phyloP scores from a whole-genome alignment of 2,888 invertebrate species.

The Melikaiella ostensackeni region DNA sequence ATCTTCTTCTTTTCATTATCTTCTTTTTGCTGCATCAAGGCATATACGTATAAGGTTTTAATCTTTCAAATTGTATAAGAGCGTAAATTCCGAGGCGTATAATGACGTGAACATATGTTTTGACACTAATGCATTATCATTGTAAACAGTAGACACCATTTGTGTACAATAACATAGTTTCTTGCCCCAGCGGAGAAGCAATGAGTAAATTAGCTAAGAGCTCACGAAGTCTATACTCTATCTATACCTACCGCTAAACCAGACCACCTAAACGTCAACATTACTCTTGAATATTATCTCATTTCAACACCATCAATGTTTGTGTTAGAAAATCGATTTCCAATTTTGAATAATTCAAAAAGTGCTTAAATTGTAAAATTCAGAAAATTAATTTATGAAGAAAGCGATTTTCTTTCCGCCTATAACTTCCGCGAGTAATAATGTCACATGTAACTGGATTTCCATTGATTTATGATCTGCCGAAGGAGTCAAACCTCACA shows the following conservation, averaged over 20 bases:
- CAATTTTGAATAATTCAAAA: not conserved
- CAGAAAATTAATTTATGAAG: not conserved
- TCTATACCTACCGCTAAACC: no score
- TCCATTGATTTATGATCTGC: slow-evolving; percentile 68
- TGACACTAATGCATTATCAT: not conserved
- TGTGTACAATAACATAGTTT: not conserved
- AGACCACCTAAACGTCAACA: not conserved
- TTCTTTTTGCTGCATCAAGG: no score
- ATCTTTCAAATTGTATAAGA: no score
- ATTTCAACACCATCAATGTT: not conserved
- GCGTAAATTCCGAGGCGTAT: not conserved
- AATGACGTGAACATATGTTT: not conserved
- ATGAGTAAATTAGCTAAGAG: not conserved
- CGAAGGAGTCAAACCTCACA: slow-evolving; percentile 64
- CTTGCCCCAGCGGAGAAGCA: not conserved
- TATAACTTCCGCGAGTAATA: slow-evolving; percentile 58
- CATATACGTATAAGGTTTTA: no score
- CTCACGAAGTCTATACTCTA: not conserved
- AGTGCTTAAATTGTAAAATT: not conserved
- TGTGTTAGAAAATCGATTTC: not conserved
- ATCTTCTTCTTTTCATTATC: no score
- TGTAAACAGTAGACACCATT: not conserved
- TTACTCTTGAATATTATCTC: not conserved
- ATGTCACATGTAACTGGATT: slow-evolving; percentile 65
- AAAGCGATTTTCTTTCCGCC: not conserved